These are phyloP conservation scores for Microcebus griseorufus DNA, from an alignment of 2,113 vertebrate species.

Conservation along the genomic window DNA sequence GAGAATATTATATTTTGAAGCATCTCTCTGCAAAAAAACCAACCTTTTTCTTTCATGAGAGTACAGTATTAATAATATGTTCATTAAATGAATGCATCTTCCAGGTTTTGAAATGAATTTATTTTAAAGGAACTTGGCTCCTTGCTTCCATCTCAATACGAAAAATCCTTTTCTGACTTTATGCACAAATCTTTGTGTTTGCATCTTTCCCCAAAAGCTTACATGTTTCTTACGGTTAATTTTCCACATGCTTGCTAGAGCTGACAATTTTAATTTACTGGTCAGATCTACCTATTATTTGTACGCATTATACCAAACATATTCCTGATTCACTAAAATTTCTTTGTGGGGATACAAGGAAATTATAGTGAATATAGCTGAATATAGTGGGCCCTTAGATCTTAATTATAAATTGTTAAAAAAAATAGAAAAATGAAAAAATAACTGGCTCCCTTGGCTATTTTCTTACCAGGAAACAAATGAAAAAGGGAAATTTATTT, in stretches of 20 bases:
- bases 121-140: constrained; percentile 1
- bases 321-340: constrained; percentile 41
- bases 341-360: constrained; percentile 56
- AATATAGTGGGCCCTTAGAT: constrained; percentile 75
- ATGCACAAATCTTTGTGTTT: neutral
- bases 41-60: neutral
- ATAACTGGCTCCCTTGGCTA: constrained; percentile 77
- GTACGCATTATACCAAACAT: constrained; percentile 67
- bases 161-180: neutral
- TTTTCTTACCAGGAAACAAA: constrained; percentile 85
- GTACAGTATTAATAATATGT: neutral
- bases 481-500: constrained; percentile 83
- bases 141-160: neutral
- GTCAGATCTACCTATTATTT: constrained; percentile 73
- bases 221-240: constrained; percentile 56
- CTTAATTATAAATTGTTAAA: constrained; percentile 83
- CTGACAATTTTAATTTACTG: constrained; percentile 57
- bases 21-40: neutral
- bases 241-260: constrained; percentile 56
- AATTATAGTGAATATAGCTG: constrained; percentile 52
- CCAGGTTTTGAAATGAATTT: neutral
- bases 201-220: neutral
- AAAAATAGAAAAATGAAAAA: constrained; percentile 60
- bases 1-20: neutral
- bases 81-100: neutral